Base-by-base conservation (phyloP, 2,797 vertebrate species). In the Myripristis jacobus region DNA sequence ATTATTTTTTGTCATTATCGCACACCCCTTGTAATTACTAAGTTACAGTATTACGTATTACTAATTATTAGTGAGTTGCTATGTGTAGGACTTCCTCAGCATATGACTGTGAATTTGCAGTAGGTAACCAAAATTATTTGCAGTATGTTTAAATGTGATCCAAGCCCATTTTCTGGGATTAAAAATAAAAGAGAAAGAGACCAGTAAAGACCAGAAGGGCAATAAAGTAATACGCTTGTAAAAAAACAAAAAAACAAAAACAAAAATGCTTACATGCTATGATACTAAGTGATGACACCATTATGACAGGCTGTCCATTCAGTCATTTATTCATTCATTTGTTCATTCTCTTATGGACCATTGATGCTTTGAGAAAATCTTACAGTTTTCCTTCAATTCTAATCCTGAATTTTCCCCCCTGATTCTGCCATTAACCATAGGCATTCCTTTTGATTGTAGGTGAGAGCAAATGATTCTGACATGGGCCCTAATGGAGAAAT, bases 391-490 rank as follows among this genome's bases (percentile, higher is more conserved):
- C 12, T 70, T 77, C 72, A 63, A 58, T 77, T 83, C 19, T 59
- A 71, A 62, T 53, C 22, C 29, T 5, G 55, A 60, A 67, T 64
- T 66, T 51, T 72, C 73, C 13, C 41, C 11, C 21, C 46, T 57
- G 36, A 71, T 75, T 72, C 22, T 64, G 12, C 8, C 51, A 72
- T 82, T 90, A 85, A 90, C 76, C 74, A 73, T 5, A 34, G 8
- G 13, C 11, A 58, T 83, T 71, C 9, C 51, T 83, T 90, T 80
- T 73, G 78, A 67, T 92, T 73, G 0, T 81, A 99, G 97, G 98
- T 99, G 69, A 98, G 96, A 91, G 98, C 98, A 77, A 98, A 97
- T 0, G 98, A 99, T 87, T 98, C 96, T 0, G 98, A 99, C 87
- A 95, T 99, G 91, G 97, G 98, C 0, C 94, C 95, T 73, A 99